phyloP scores from a whole-genome alignment of 2,888 invertebrate species.

The Sclerodermus sp. region DNA sequence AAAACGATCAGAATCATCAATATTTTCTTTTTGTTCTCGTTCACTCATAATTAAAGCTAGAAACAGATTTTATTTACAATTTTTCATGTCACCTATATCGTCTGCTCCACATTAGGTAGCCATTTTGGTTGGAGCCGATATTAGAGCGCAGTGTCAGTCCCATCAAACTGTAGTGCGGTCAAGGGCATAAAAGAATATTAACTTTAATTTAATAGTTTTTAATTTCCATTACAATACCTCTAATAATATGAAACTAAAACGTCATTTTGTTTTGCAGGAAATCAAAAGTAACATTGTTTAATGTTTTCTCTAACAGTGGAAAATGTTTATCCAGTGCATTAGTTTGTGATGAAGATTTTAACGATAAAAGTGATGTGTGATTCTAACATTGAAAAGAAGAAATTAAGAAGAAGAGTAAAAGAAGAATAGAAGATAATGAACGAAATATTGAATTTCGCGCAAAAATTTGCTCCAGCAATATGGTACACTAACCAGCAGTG shows the following conservation, averaged over 20 bases:
- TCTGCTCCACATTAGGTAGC: slow-evolving; percentile 53
- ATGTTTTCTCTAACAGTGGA: no score
- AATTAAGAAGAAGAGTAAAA: no score
- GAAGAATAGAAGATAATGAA: not conserved
- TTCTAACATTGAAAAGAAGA: no score
- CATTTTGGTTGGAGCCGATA: slow-evolving; percentile 41
- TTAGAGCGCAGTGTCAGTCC: slow-evolving; percentile 23
- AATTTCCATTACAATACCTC: not conserved
- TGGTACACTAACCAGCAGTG: no score
- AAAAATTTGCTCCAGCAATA: not conserved
- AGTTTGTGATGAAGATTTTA: no score
- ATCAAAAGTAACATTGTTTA: no score
- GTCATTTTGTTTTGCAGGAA: no score
- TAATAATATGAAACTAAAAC: no score
- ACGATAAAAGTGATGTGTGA: no score
- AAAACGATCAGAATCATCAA: slow-evolving; percentile 43
- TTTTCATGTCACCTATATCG: slow-evolving; percentile 53
- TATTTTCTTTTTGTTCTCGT: slow-evolving; percentile 36
- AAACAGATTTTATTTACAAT: slow-evolving; percentile 43
- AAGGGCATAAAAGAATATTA: not conserved
- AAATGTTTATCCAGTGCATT: no score
- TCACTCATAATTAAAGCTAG: slow-evolving; percentile 44
- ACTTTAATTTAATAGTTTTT: not conserved
- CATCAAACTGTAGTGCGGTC: not conserved
- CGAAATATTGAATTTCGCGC: not conserved